Evolutionary conservation across 2,888 invertebrate species (phyloP).

Genomic region (Meiosimyza platycephala): DNA sequence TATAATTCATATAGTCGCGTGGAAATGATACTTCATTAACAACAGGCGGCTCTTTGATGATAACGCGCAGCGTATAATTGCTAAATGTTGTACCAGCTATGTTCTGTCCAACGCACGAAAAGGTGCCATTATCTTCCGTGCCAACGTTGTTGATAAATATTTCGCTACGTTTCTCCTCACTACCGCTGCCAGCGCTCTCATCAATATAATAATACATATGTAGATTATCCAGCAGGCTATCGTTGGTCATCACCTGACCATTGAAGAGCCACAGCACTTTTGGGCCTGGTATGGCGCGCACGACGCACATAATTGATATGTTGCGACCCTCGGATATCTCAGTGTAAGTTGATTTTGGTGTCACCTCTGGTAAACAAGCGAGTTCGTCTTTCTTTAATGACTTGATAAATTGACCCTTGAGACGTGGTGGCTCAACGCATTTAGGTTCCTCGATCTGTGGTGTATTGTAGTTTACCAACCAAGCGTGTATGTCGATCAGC

Average conservation of each 20-base stretch:
- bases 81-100: slow-evolving; percentile 82
- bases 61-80: slow-evolving; percentile 83
- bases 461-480: slow-evolving; percentile 82
- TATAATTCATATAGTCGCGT: slow-evolving; percentile 77
- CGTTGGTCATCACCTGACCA: slow-evolving; percentile 82
- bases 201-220: slow-evolving; percentile 79
- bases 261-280: slow-evolving; percentile 87
- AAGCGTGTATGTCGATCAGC: slow-evolving; percentile 79
- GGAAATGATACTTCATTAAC: slow-evolving; percentile 77
- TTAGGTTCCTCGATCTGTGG: slow-evolving; percentile 83
- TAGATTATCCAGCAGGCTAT: slow-evolving; percentile 76
- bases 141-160: slow-evolving; percentile 82
- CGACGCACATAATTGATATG: slow-evolving; percentile 82
- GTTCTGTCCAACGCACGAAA: slow-evolving; percentile 87
- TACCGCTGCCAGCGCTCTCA: slow-evolving; percentile 71
- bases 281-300: slow-evolving; percentile 84
- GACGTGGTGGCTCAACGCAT: slow-evolving; percentile 77
- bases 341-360: slow-evolving; percentile 79
- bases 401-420: slow-evolving; percentile 77
- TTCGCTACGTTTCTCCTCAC: slow-evolving; percentile 80
- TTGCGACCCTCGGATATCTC: slow-evolving; percentile 86
- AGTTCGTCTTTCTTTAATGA: slow-evolving; percentile 77
- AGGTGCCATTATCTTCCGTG: slow-evolving; percentile 85
- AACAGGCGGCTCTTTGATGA: slow-evolving; percentile 79
- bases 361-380: slow-evolving; percentile 84